These are phyloP conservation scores for Equus quagga DNA, from an alignment of 2,113 vertebrate genomes.

Conservation along the genomic window DNA sequence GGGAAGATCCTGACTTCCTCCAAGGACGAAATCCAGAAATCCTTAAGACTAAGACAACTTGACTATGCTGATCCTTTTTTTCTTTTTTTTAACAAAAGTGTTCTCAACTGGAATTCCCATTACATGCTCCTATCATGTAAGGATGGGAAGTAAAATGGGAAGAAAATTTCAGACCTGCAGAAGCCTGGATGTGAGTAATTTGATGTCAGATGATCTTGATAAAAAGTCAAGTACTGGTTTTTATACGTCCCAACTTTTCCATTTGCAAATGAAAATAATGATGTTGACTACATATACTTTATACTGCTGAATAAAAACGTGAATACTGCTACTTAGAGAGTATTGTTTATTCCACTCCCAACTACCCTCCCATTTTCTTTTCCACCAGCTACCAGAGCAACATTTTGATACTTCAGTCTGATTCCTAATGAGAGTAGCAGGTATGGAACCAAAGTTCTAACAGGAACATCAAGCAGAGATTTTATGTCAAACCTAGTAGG, in stretches of 20 bases:
- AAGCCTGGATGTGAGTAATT: constrained; percentile 40
- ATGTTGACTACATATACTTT: background rate
- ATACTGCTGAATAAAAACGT: constrained; percentile 72
- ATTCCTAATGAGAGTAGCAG: constrained; percentile 35
- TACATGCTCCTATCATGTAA: background rate
- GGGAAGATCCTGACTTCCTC: constrained; percentile 93
- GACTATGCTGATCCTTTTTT: constrained; percentile 64
- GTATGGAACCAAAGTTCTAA: background rate
- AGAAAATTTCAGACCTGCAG: background rate
- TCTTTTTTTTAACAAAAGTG: constrained; percentile 7
- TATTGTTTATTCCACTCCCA: background rate
- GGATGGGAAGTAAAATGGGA: background rate
- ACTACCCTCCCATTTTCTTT: constrained; percentile 21
- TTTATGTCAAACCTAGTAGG: constrained; percentile 55
- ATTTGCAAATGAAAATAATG: constrained; percentile 61
- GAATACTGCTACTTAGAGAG: constrained; percentile 42
- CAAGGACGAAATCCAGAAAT: constrained; percentile 88
- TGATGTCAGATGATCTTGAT: constrained; percentile 51
- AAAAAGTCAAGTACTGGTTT: constrained; percentile 66
- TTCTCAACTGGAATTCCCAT: constrained; percentile 38
- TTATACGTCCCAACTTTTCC: constrained; percentile 7
- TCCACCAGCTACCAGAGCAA: background rate
- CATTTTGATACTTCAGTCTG: constrained; percentile 56
- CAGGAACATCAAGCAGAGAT: constrained; percentile 58
- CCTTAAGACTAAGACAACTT: constrained; percentile 77